A percentile compares a stretch with the other conserved stretches of the same genome.
These are phyloP conservation scores for Pangasianodon hypophthalmus DNA, from an alignment of 2,113 vertebrate species.

Conservation along the genomic window DNA sequence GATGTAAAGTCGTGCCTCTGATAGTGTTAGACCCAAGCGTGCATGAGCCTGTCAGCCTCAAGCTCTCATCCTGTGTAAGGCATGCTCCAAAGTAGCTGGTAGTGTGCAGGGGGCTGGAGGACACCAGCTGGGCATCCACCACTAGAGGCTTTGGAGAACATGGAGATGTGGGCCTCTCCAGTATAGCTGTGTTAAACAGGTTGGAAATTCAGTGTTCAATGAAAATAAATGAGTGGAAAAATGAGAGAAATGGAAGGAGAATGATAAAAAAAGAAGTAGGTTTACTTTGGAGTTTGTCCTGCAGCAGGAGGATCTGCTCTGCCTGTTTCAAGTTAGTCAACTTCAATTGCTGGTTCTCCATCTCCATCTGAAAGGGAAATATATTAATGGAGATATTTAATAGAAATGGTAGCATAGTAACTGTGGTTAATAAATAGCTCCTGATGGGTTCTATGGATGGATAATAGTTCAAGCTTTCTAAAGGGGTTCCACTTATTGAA, in stretches of 20 bases:
- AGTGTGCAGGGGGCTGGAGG: slow-evolving; percentile 66
- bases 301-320: slow-evolving; percentile 83
- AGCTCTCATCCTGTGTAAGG: slow-evolving; percentile 67
- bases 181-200: slow-evolving; percentile 59
- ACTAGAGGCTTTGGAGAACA: slow-evolving; percentile 62
- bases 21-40: slow-evolving; percentile 42
- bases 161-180: slow-evolving; percentile 65
- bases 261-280: neutral
- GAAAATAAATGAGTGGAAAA: neutral
- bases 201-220: neutral
- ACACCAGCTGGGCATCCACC: slow-evolving; percentile 68
- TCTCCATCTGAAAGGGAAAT: slow-evolving; percentile 80
- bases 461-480: neutral
- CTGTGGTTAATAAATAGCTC: neutral
- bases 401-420: neutral
- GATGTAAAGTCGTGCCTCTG: neutral
- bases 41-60: slow-evolving; percentile 60
- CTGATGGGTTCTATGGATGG: neutral
- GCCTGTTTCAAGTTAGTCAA: slow-evolving; percentile 79
- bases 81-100: slow-evolving; percentile 69
- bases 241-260: neutral
- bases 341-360: slow-evolving; percentile 89
- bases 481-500: neutral
- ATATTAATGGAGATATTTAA: neutral
- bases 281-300: slow-evolving; percentile 84